Evolutionary conservation across 2,113 vertebrate genomes (phyloP), one percentile per base, ranked within the genome.

Genomic region (Hucho hucho): DNA sequence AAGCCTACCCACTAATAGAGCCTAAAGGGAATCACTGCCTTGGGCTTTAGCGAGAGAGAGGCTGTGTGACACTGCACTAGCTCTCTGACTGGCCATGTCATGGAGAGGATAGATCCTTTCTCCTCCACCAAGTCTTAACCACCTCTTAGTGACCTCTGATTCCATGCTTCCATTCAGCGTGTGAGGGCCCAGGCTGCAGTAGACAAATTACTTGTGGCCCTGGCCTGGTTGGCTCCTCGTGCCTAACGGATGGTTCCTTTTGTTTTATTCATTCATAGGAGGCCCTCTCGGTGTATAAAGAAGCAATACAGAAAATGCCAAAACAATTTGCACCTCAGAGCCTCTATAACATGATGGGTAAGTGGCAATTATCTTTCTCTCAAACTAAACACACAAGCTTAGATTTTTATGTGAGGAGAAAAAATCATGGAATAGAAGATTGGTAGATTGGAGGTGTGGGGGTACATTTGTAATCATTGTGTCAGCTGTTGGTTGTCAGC

Each of bases 271-370:
- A 18, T 88, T 87, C 75, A 80, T 89, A 99, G 98, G 97, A 99
- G 91, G 98, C 97, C 71, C 93, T 99, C 78, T 86, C 76, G 0
- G 95, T 96, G 76, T 99, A 98, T 91, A 97, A 96, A 91, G 96
- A 98, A 92, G 97, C 98, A 81, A 93, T 97, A 90, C 95, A 97
- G 91, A 99, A 98, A 93, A 99, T 99, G 97, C 98, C 98, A 25
- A 93, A 93, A 74, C 97, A 98, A 72, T 99, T 98, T 94, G 96
- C 97, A 79, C 97, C 98, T 20, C 98, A 99, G 88, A 99, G 98
- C 83, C 95, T 99, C 71, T 99, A 98, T 92, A 99, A 99, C 90
- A 99, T 99, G 98, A 98, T 99, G 95, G 98, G 98, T 99, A 90
- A 95, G 97, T 91, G 74, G 49, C 75, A 61, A 64, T 64, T 81